Base-by-base conservation (phyloP, 2,888 invertebrate genomes). In the Leucoma salicis region DNA sequence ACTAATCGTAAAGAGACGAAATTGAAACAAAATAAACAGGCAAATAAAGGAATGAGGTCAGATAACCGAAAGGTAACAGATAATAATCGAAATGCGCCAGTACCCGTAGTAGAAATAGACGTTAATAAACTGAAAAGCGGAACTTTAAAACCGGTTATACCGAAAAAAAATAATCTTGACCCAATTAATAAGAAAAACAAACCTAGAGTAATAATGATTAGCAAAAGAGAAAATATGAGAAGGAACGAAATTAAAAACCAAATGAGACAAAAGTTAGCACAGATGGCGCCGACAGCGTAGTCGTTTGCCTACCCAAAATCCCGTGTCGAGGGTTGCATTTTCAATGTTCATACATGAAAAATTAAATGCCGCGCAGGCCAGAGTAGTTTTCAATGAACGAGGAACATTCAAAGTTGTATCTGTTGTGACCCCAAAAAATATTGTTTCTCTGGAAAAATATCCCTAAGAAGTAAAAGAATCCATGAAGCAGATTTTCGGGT, bases 181-280 rank as follows among this genome's bases (percentile, higher is more conserved):
- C 43, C 35, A n/a, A 39, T 10, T 14, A 14, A 0, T 1, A 36
- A 33, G 6, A 50, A 31, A 2, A 45, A 57, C 16, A 34, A 25
- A 0, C 47, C 47, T 2, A 51, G 58, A 35, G 56, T 47, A 15
- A 54, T 74, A 3, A 65, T 66, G 42, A 55, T 80, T 0, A 75
- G 65, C 43, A 78, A 53, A 37, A 63, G 54, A n/a, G 75, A 78
- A 2, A 52, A 67, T 57, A 27, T 56, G n/a, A 66, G 15, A 41
- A 55, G 79, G 11, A 49, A 59, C 31, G 49, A 47, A 5, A 52
- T 70, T 0, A 70, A 65, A 41, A 60, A 60, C 1, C 35, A 49
- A 46, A 45, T 61, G 49, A 44, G 61, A 4, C 35, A 39, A 8
- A 33, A 29, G n/a, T 8, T 60, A 27, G 31, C 31, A 5, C 42